Evolutionary conservation across 2,888 invertebrate genomes (phyloP), one percentile per base, ranked within the genome.

Genomic region (Melinaea marsaeus): DNA sequence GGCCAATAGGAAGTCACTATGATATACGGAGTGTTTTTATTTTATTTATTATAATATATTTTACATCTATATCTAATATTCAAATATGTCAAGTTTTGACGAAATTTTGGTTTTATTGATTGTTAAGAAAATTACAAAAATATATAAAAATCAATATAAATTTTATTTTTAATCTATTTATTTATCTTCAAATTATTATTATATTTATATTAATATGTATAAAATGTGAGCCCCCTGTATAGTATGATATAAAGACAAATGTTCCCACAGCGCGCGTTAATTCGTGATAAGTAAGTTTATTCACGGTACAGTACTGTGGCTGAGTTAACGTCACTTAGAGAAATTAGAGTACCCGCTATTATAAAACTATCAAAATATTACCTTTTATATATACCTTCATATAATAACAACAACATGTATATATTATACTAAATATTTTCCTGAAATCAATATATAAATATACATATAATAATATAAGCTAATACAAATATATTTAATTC

Each of bases 201-300:
- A 2, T 35, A 35, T 0, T 5, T 35, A 35, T 35, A 35, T 5
- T 35, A 5, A n/a, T 22, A 22, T 22, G 22, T 22, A 22, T 42
- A 42, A 42, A 42, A 42, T 1, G 11, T 9, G 5, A 65, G n/a
- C 65, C 62, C 47, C 57, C 68, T 70, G 65, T 74, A 69, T 68
- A 68, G 58, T 35, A 58, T 65, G 67, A 68, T 66, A 70, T 66
- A 72, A 72, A 79, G 75, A 75, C 75, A 74, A 72, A 73, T 74
- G 73, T 80, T 81, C 81, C 77, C 81, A 80, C 74, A 72, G 63
- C 62, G 57, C 55, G 70, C 69, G 76, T 69, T 81, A 80, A 80
- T 61, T 68, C 64, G 63, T 66, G 72, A 75, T 81, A 80, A 81
- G 73, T 78, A 75, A 68, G 65, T 64, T 67, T 70, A 68, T 71